These are phyloP conservation scores for Sebastes baramenuke DNA, from an alignment of 2,797 vertebrate genomes.

Conservation along the genomic window DNA sequence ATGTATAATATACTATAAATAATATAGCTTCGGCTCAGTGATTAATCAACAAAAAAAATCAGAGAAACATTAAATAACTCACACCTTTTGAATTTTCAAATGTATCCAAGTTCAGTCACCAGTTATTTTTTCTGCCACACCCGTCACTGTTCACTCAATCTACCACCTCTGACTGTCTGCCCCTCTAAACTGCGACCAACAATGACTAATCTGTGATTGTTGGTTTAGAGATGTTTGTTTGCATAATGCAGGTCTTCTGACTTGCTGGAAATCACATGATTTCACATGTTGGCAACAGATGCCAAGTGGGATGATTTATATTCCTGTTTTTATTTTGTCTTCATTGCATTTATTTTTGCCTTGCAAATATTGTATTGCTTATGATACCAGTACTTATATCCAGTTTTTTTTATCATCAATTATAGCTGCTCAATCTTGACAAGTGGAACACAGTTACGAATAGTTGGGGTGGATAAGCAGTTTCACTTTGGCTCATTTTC, in stretches of 20 bases:
- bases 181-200: constrained; percentile 26
- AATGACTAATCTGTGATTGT: constrained; percentile 62
- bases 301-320: background rate
- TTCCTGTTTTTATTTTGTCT: background rate
- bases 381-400: background rate
- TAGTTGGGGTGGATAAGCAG: background rate
- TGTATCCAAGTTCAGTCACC: constrained; percentile 15
- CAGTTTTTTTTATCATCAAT: background rate
- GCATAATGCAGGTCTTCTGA: constrained; percentile 57
- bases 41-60: background rate
- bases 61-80: constrained; percentile 39
- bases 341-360: background rate
- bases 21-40: background rate
- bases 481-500: constrained; percentile 9
- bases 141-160: background rate
- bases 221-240: constrained; percentile 78
- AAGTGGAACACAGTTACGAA: background rate
- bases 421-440: background rate
- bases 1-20: background rate
- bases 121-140: constrained; percentile 8
- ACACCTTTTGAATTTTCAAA: constrained; percentile 33
- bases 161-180: constrained; percentile 17
- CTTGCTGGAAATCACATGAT: constrained; percentile 80
- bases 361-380: background rate
- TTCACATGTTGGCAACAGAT: constrained; percentile 57